phyloP scores from a whole-genome alignment of 2,113 vertebrate species.

The Scopus umbretta region DNA sequence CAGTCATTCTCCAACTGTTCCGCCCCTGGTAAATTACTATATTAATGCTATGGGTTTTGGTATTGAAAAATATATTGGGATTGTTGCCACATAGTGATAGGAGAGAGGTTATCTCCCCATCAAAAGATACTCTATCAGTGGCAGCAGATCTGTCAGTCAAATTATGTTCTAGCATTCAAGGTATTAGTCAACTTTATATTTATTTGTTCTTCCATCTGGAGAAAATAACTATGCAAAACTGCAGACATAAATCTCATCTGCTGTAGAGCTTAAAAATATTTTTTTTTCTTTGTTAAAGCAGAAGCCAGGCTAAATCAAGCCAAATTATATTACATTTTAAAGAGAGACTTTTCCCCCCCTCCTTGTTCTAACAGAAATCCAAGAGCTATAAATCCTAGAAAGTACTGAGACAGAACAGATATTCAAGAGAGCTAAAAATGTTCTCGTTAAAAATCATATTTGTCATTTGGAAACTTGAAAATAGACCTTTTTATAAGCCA shows the following conservation, averaged over 20 bases:
- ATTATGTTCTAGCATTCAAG: neutral
- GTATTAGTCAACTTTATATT: neutral
- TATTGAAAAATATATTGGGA: neutral
- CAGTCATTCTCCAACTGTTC: neutral
- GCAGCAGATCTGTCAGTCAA: neutral
- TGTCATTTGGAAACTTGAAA: neutral
- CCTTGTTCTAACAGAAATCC: neutral
- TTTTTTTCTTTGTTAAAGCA: neutral
- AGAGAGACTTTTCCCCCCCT: neutral
- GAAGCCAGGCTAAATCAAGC: neutral
- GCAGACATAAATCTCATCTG: neutral
- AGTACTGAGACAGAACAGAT: neutral
- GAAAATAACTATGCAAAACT: neutral
- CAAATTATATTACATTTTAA: neutral
- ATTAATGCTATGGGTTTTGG: neutral
- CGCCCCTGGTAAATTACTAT: neutral
- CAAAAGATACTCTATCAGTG: neutral
- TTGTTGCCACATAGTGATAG: neutral
- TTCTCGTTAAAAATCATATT: neutral
- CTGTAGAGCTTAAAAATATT: neutral
- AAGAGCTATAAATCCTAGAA: neutral
- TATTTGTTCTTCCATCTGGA: neutral
- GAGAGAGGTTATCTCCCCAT: neutral
- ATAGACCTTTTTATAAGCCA: neutral
- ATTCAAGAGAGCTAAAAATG: neutral